A percentile compares a stretch with the other conserved stretches of the same genome.
Conservation (phyloP, 1,140 invertebrate species). For the Papilio glaucus region DNA sequence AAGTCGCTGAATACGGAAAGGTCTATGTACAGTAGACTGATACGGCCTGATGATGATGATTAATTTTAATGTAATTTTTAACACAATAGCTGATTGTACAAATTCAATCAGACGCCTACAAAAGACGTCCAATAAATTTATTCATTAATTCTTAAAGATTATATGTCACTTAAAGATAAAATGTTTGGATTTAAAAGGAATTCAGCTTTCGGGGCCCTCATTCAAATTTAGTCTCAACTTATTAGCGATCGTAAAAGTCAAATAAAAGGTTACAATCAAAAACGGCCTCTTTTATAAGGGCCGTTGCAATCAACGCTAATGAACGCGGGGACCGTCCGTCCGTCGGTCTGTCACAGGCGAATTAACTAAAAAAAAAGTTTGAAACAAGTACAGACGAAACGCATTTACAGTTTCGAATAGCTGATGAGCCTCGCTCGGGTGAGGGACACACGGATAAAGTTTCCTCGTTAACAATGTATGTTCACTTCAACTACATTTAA, state of each 20-base stretch:
- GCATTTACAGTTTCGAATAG: slow-evolving; percentile 52
- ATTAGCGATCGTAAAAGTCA: slow-evolving; percentile 34
- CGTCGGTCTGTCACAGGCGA: slow-evolving; percentile 49
- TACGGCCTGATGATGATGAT: too few relatives aligned
- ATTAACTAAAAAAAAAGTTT: slow-evolving; percentile 54
- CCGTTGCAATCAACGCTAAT: slow-evolving; percentile 62
- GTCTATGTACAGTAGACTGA: too few relatives aligned
- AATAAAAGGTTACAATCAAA: slow-evolving; percentile 40
- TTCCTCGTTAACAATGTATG: slow-evolving; percentile 8
- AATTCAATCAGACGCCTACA: background rate
- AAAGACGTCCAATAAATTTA: background rate
- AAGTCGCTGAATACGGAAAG: too few relatives aligned
- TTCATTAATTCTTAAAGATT: background rate
- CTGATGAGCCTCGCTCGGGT: slow-evolving; percentile 28
- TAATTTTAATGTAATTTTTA: background rate
- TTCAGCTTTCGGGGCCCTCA: slow-evolving; percentile 10
- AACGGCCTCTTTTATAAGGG: slow-evolving; percentile 41
- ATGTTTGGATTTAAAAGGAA: slow-evolving; percentile 1
- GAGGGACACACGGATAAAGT: background rate
- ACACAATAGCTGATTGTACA: background rate
- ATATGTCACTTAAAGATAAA: slow-evolving; percentile 12
- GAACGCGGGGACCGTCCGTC: slow-evolving; percentile 49
- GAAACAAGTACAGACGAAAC: slow-evolving; percentile 49
- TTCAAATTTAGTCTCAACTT: slow-evolving; percentile 24
- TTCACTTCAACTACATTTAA: background rate